Percentiles rank a stretch among this genome's conserved stretches.
Evolutionary conservation across 2,113 vertebrate species (phyloP).

Genomic region (Nanorana parkeri): DNA sequence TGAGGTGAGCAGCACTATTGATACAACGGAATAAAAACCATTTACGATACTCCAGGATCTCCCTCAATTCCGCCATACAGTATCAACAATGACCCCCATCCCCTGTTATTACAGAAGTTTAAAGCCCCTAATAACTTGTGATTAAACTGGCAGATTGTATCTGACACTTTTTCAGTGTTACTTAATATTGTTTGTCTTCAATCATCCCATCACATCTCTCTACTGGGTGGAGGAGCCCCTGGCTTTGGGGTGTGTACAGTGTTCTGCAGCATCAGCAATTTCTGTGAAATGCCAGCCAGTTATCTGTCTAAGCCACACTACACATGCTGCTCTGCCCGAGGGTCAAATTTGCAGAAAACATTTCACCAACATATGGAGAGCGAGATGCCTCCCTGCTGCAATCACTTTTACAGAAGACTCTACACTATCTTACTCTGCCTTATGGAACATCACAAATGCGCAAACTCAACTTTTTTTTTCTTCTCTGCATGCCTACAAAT

Average conservation of each 20-base stretch:
- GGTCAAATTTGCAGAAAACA: slow-evolving; percentile 29
- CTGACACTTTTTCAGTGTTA: background rate
- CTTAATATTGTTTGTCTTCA: background rate
- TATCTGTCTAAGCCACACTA: slow-evolving; percentile 49
- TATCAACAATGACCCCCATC: no score
- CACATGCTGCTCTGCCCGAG: slow-evolving; percentile 23
- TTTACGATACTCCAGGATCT: background rate
- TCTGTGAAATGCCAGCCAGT: slow-evolving; percentile 51
- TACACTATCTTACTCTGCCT: background rate
- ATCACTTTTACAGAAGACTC: slow-evolving; percentile 21
- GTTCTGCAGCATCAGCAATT: slow-evolving; percentile 51
- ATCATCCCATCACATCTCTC: slow-evolving; percentile 7
- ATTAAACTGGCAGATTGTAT: background rate
- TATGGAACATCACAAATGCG: background rate
- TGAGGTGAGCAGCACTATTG: slow-evolving; percentile 77
- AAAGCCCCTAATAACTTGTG: background rate
- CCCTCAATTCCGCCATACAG: no score
- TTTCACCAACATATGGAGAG: slow-evolving; percentile 34
- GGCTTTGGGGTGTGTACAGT: slow-evolving; percentile 43
- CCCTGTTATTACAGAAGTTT: no score
- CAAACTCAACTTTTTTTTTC: background rate
- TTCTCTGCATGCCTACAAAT: background rate
- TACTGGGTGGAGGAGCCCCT: slow-evolving; percentile 44
- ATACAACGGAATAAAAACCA: background rate
- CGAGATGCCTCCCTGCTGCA: slow-evolving; percentile 36